Evolutionary conservation across 1,140 invertebrate genomes (phyloP).

Genomic region (Paralvinella palmiformis): DNA sequence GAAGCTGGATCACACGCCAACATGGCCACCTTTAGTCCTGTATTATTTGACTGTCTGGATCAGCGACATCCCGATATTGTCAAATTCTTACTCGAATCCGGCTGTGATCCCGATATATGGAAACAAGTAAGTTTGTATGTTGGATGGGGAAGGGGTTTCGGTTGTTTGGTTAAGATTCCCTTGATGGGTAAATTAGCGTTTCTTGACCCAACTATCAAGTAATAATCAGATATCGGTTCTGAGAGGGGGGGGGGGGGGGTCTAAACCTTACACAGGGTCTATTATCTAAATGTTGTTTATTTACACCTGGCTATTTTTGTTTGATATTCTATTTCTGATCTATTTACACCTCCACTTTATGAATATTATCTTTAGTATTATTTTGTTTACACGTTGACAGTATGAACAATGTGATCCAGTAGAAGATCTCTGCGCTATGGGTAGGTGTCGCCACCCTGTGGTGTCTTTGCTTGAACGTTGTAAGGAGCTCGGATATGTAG

Average conservation of each 20-base stretch:
- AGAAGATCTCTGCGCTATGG: background rate
- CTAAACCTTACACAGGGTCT: background rate
- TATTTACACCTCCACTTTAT: background rate
- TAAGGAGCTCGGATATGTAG: background rate
- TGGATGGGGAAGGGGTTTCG: too few relatives aligned
- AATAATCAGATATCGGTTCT: background rate
- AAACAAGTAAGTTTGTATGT: conserved; percentile 40
- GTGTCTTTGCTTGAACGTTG: background rate
- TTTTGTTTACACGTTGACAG: background rate
- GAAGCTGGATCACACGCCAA: conserved; percentile 29
- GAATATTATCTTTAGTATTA: background rate
- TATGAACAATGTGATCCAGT: background rate
- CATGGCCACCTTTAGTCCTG: conserved; percentile 27
- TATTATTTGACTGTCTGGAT: conserved; percentile 39
- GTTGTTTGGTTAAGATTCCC: background rate
- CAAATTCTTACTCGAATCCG: conserved; percentile 31
- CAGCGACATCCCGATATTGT: conserved; percentile 32
- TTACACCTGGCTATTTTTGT: background rate
- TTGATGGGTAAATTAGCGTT: background rate
- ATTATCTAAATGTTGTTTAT: background rate
- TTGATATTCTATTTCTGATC: background rate
- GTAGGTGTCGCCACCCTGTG: background rate
- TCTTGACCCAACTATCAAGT: background rate
- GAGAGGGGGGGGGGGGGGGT: background rate
- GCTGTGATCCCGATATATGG: conserved; percentile 35